Percentiles rank a stretch among this genome's conserved stretches.
phyloP scores from a whole-genome alignment of 1,140 invertebrate species.

The Augochlora pura region DNA sequence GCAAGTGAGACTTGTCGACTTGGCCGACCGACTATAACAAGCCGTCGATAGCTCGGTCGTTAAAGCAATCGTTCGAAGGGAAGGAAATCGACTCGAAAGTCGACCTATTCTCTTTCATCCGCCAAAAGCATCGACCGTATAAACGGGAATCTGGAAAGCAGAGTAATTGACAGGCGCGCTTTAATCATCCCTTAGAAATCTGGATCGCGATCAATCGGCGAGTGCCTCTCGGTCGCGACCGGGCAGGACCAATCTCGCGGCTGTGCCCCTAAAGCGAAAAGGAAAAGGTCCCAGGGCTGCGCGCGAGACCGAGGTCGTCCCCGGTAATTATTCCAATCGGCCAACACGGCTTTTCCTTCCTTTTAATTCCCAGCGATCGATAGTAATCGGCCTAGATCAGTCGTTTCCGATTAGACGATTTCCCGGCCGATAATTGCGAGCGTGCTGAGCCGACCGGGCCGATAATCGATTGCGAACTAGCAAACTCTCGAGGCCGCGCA shows the following conservation, averaged over 20 bases:
- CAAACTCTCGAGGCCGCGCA: conserved; percentile 7
- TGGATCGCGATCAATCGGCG: conserved; percentile 1
- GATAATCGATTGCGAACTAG: conserved; percentile 49
- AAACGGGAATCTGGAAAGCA: not conserved
- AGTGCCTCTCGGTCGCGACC: not conserved
- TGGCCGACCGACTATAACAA: no score
- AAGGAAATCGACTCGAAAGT: not conserved
- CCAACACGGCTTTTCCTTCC: not conserved
- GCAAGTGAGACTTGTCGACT: no score
- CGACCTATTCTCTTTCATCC: not conserved
- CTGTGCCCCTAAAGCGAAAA: not conserved
- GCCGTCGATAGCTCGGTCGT: not conserved
- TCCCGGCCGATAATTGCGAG: conserved; percentile 45
- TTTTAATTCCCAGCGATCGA: conserved; percentile 31
- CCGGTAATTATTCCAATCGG: conserved; percentile 39
- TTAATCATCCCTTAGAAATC: not conserved
- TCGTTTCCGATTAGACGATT: conserved; percentile 36
- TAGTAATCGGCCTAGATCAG: conserved; percentile 19
- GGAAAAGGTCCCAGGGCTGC: not conserved
- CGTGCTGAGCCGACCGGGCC: conserved; percentile 10
- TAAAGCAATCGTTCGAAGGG: not conserved
- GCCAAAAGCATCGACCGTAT: not conserved
- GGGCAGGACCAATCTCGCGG: conserved; percentile 2
- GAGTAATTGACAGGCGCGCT: not conserved
- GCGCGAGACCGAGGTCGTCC: not conserved